Percentiles rank a stretch among this genome's conserved stretches.
These are phyloP conservation scores for Stenopsyche tienmushanensis DNA, from an alignment of 1,140 invertebrate species.

Conservation along the genomic window DNA sequence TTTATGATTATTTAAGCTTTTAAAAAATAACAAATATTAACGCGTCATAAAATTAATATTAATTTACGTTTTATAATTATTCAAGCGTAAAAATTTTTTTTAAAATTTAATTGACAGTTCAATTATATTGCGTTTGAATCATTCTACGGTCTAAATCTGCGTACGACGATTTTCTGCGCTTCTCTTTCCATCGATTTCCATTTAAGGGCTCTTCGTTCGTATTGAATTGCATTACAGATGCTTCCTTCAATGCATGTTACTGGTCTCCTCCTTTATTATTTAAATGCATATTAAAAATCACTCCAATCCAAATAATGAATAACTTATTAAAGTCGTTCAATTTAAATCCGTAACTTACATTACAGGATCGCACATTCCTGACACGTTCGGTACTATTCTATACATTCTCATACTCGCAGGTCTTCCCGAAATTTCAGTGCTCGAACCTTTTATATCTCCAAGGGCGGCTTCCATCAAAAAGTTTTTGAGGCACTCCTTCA, in stretches of 20 bases:
- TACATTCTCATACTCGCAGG: constrained; percentile 48
- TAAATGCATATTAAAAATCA: not conserved
- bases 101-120: too few relatives aligned
- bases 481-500: constrained; percentile 54
- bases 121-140: too few relatives aligned
- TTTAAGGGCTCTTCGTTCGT: constrained; percentile 49
- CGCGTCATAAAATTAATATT: too few relatives aligned
- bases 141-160: constrained; percentile 46
- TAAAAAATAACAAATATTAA: too few relatives aligned
- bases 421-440: constrained; percentile 35
- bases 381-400: constrained; percentile 44
- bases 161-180: constrained; percentile 45
- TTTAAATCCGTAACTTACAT: constrained; percentile 15
- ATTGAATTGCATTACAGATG: constrained; percentile 51
- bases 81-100: too few relatives aligned
- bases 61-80: too few relatives aligned
- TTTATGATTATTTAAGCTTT: too few relatives aligned
- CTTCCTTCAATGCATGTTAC: constrained; percentile 55
- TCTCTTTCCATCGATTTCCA: constrained; percentile 46
- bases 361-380: constrained; percentile 39
- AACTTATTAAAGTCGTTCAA: constrained; percentile 11
- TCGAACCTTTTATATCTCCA: constrained; percentile 43
- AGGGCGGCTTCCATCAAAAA: constrained; percentile 53
- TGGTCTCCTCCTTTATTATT: constrained; percentile 40
- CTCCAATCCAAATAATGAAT: not conserved